These are phyloP conservation scores for Oxytorus armatus DNA, from an alignment of 2,888 invertebrate species.

Conservation along the genomic window DNA sequence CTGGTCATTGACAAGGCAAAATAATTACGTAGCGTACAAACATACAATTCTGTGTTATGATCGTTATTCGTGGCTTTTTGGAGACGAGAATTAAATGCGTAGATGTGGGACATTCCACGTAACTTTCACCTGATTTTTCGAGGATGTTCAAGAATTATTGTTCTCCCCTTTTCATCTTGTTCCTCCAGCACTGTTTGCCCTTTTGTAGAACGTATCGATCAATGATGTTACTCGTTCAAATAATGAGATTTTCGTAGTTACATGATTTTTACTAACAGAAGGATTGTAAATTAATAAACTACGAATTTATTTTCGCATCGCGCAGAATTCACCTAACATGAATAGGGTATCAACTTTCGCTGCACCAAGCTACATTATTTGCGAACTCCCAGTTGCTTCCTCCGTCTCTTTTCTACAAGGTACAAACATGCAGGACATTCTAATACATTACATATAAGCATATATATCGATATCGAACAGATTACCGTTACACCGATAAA, in stretches of 20 bases:
- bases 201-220: too few species aligned
- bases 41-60: not conserved
- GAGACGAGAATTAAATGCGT: too few species aligned
- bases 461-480: conserved; percentile 20
- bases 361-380: conserved; percentile 19
- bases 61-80: not conserved
- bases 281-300: conserved; percentile 4
- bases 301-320: conserved; percentile 16
- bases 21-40: conserved; percentile 1
- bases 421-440: conserved; percentile 20
- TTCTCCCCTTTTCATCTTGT: too few species aligned
- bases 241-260: not conserved
- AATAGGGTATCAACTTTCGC: conserved; percentile 6
- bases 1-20: conserved; percentile 30
- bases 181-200: too few species aligned
- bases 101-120: too few species aligned
- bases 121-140: too few species aligned
- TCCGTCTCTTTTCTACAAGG: conserved; percentile 23
- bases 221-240: too few species aligned
- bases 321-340: conserved; percentile 1
- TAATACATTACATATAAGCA: conserved; percentile 15
- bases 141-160: too few species aligned
- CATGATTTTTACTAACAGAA: not conserved
- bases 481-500: conserved; percentile 31
- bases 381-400: conserved; percentile 19